These are phyloP conservation scores for Urechis unicinctus DNA, from an alignment of 2,888 invertebrate species.

Conservation along the genomic window DNA sequence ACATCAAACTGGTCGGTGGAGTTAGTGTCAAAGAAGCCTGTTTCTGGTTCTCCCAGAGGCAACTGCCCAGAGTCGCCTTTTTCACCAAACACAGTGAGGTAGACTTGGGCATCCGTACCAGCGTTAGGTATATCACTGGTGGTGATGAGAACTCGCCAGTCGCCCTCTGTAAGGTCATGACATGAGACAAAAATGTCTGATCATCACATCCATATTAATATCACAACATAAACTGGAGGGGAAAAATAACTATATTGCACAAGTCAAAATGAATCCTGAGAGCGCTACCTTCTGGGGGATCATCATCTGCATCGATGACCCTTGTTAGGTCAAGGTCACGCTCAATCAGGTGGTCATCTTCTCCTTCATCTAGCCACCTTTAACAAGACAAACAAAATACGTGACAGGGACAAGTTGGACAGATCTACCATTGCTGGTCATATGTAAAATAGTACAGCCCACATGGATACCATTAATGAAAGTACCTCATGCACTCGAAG, in stretches of 20 bases:
- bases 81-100: slow-evolving; percentile 40
- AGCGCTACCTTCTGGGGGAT: neutral
- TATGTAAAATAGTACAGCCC: neutral
- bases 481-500: neutral
- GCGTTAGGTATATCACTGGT: slow-evolving; percentile 28
- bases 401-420: too few species aligned
- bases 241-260: too few species aligned
- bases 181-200: too few species aligned
- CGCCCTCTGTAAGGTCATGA: slow-evolving; percentile 28
- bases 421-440: too few species aligned
- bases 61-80: slow-evolving; percentile 34
- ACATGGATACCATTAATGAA: neutral
- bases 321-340: slow-evolving; percentile 17
- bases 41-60: slow-evolving; percentile 24
- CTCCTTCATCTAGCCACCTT: slow-evolving; percentile 29
- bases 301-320: slow-evolving; percentile 3
- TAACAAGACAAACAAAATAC: neutral
- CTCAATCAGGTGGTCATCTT: slow-evolving; percentile 28
- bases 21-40: slow-evolving; percentile 32
- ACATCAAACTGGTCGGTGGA: slow-evolving; percentile 39
- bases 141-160: slow-evolving; percentile 31
- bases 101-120: slow-evolving; percentile 39
- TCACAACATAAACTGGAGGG: too few species aligned
- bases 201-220: too few species aligned
- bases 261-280: neutral